Percentiles rank a stretch among this genome's conserved stretches.
These are phyloP conservation scores for Pocillopora meandrina DNA, from an alignment of 92 coral and sea anemone genomes.

Conservation along the genomic window DNA sequence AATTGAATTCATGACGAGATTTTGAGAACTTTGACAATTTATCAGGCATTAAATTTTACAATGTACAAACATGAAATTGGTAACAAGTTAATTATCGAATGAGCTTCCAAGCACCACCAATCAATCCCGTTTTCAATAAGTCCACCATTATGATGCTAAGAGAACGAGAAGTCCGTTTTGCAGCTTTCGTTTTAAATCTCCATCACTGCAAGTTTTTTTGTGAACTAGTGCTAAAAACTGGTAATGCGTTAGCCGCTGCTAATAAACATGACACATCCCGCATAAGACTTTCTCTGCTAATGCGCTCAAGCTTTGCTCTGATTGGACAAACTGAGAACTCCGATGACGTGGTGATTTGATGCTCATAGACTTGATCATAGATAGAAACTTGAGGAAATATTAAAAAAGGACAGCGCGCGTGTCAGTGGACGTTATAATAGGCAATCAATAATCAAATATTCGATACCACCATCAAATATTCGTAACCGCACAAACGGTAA, in stretches of 20 bases:
- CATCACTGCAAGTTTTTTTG: too few species aligned
- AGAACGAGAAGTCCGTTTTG: not conserved
- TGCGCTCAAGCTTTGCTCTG: too few species aligned
- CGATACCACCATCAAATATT: too few species aligned
- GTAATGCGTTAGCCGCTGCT: too few species aligned
- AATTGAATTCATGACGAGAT: slow-evolving; percentile 1
- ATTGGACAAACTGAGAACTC: not conserved
- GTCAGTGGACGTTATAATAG: not conserved
- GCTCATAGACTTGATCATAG: not conserved
- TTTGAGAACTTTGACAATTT: not conserved
- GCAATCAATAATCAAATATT: not conserved
- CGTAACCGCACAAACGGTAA: too few species aligned
- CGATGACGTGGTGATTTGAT: not conserved
- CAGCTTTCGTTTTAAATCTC: too few species aligned
- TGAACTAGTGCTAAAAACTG: too few species aligned
- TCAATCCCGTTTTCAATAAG: not conserved
- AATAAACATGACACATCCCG: too few species aligned
- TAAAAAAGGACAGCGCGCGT: not conserved
- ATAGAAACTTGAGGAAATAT: not conserved
- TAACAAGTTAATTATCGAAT: not conserved
- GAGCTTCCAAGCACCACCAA: not conserved
- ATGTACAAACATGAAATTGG: not conserved
- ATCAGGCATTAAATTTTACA: not conserved
- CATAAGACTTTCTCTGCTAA: too few species aligned
- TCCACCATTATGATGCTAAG: not conserved